Evolutionary conservation across 2,113 vertebrate species (phyloP).

Genomic region (Hassar affinis): DNA sequence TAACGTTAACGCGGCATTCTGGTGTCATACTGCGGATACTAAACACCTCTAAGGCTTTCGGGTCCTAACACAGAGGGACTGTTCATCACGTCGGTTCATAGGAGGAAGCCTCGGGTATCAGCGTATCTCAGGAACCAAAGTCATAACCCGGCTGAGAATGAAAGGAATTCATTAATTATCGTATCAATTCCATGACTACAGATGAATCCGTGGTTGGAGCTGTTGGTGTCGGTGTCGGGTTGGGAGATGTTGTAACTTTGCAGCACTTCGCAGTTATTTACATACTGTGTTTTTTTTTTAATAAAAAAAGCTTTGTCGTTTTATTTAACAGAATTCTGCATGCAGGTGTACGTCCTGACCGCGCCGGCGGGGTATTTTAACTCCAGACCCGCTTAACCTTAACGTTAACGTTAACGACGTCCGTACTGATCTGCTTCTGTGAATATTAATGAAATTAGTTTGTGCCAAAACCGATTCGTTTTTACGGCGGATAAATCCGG

Average conservation of each 20-base stretch:
- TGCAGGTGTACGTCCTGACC: slow-evolving; percentile 38
- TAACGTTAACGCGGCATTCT: background rate
- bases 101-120: background rate
- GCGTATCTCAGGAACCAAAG: too few relatives aligned
- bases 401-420: slow-evolving; percentile 34
- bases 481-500: slow-evolving; percentile 25
- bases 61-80: slow-evolving; percentile 17
- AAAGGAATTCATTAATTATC: background rate
- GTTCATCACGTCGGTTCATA: background rate
- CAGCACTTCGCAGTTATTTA: slow-evolving; percentile 45
- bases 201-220: background rate
- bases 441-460: slow-evolving; percentile 40
- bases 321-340: slow-evolving; percentile 29
- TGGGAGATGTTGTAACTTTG: slow-evolving; percentile 39
- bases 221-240: too few relatives aligned
- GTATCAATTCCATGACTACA: background rate
- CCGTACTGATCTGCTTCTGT: slow-evolving; percentile 8
- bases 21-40: background rate
- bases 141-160: background rate
- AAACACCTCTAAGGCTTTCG: slow-evolving; percentile 19
- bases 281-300: slow-evolving; percentile 30
- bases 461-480: slow-evolving; percentile 22
- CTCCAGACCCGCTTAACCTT: slow-evolving; percentile 33
- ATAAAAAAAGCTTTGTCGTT: background rate
- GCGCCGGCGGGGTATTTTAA: slow-evolving; percentile 8